Conservation (phyloP, 2,797 vertebrate species). For the Spatula versicolor region DNA sequence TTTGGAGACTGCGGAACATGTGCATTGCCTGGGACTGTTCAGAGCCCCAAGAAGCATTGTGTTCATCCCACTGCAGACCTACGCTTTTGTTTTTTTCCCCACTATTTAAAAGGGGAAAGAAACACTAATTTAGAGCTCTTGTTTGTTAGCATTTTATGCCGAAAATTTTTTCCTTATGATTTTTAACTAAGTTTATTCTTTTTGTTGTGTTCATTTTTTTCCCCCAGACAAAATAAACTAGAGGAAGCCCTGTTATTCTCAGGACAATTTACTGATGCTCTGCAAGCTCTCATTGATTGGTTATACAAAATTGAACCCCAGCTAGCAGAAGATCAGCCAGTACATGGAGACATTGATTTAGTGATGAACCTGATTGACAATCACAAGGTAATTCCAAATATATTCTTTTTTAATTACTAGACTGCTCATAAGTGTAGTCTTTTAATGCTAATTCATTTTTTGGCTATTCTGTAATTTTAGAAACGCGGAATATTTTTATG, state of each 20-base stretch:
- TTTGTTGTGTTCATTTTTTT: background rate
- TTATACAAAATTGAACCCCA: constrained; percentile 97
- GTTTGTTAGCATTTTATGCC: background rate
- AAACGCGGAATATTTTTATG: background rate
- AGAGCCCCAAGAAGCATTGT: background rate
- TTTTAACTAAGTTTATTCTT: background rate
- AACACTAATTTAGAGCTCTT: background rate
- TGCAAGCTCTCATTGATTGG: constrained; percentile 99
- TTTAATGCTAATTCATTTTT: background rate
- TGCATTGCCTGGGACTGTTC: no score
- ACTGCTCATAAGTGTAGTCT: background rate
- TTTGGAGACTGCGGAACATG: background rate
- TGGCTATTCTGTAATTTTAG: background rate
- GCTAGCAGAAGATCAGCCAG: constrained; percentile 95
- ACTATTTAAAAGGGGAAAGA: background rate
- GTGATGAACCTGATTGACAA: constrained; percentile 97
- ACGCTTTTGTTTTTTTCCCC: background rate
- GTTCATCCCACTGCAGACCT: background rate
- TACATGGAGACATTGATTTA: constrained; percentile 97
- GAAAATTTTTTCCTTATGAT: background rate
- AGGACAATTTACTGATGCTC: constrained; percentile 96
- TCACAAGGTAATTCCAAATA: constrained; percentile 90
- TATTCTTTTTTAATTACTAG: background rate
- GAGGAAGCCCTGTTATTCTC: constrained; percentile 98
- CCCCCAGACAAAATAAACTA: constrained; percentile 93